These are phyloP conservation scores for Mnemiopsis leidyi DNA, from an alignment of 37 sponge, comb jelly and placozoan species.

Conservation along the genomic window DNA sequence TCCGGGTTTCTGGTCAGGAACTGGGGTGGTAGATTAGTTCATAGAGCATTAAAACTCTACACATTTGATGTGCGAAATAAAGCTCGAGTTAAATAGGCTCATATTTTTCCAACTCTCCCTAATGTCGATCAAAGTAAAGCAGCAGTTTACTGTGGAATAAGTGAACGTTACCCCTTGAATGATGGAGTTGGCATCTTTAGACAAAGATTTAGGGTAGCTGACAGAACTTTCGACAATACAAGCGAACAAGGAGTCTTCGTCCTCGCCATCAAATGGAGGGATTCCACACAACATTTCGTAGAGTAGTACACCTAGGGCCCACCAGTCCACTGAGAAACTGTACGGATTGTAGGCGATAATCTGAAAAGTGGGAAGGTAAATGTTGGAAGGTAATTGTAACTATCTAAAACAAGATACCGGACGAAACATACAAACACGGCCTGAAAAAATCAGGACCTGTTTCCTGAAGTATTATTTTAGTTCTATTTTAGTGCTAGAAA, in stretches of 20 bases:
- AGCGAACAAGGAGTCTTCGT: conserved; percentile 91
- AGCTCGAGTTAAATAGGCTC: too few relatives aligned
- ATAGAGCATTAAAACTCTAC: too few relatives aligned
- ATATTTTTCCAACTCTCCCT: too few relatives aligned
- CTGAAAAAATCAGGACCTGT: too few relatives aligned
- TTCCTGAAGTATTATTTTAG: too few relatives aligned
- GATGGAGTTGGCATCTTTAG: conserved; percentile 76
- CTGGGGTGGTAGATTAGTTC: too few relatives aligned
- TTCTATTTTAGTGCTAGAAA: neutral
- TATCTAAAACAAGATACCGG: too few relatives aligned
- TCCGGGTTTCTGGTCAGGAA: conserved; percentile 77
- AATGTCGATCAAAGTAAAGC: too few relatives aligned
- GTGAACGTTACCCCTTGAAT: conserved; percentile 76
- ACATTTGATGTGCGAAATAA: too few relatives aligned
- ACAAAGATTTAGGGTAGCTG: conserved; percentile 78
- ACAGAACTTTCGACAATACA: conserved; percentile 82
- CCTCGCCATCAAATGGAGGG: conserved; percentile 98
- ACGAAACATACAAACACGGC: too few relatives aligned
- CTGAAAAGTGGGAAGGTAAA: conserved; percentile 67
- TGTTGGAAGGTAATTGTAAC: too few relatives aligned
- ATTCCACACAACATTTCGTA: conserved; percentile 94
- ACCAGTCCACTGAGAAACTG: conserved; percentile 93
- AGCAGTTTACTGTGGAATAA: too few relatives aligned
- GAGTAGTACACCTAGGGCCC: conserved; percentile 93
- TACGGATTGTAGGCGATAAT: conserved; percentile 91